Evolutionary conservation across 2,888 invertebrate species (phyloP), one percentile per base, ranked within the genome.

Genomic region (Andrena fulva): DNA sequence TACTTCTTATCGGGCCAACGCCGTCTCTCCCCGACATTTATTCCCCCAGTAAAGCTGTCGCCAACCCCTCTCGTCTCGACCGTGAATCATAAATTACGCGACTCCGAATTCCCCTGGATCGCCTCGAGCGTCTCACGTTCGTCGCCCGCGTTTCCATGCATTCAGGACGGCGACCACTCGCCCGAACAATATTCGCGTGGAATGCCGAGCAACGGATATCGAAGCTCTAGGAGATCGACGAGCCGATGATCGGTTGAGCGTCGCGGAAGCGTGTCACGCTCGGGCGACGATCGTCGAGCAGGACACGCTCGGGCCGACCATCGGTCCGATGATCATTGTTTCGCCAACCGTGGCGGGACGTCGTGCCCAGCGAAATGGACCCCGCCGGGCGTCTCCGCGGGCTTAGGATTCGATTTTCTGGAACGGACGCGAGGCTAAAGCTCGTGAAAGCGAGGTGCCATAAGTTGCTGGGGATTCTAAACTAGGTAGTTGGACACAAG

Each of bases 271-370:
- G 79, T 69, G 64, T 64, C 74, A 78, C 70, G 88, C 77, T 84
- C 48, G 73, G 69, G 24, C 63, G 80, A 54, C 75, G 75, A 77
- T 80, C 72, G 66, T 50, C 33, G 56, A 85, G 70, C 68, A 33
- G 48, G 85, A 72, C 71, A 83, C 80, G 88, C 85, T 83, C 74
- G 66, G 84, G 80, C 77, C 69, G 73, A 88, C 71, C 76, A 81
- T 80, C 84, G 64, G 31, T 66, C 66, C 68, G 77, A 70, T 81
- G 78, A 88, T 86, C 73, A 84, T 81, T 82, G 76, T 86, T 82
- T 84, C 68, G 76, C 63, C 73, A 48, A 59, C 48, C 73, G 78
- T 78, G 54, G 77, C 86, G 60, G 69, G 68, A 60, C 63, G 29
- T 50, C 60, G 52, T 70, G 56, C 60, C 29, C 50, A 16, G 24